Evolutionary conservation across 2,888 invertebrate species (phyloP).

Genomic region (Chloroclystis v-ata): DNA sequence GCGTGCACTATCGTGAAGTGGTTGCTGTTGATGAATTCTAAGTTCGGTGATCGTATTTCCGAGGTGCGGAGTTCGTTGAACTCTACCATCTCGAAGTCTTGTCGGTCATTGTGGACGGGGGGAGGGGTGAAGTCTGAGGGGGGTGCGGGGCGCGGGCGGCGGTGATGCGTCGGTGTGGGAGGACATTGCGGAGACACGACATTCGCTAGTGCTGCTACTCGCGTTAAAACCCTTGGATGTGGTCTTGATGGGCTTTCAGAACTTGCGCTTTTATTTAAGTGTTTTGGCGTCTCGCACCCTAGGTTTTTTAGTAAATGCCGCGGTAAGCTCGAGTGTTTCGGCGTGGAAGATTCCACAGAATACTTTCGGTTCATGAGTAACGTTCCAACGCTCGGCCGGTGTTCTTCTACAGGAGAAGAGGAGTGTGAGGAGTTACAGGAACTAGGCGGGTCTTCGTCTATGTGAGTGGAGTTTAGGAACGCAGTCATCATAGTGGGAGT

Average conservation of each 20-base stretch:
- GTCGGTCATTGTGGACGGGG: slow-evolving; percentile 65
- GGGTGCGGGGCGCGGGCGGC: slow-evolving; percentile 80
- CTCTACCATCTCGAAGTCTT: slow-evolving; percentile 70
- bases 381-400: slow-evolving; percentile 61
- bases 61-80: slow-evolving; percentile 70
- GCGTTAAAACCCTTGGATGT: slow-evolving; percentile 80
- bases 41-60: slow-evolving; percentile 74
- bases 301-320: slow-evolving; percentile 65
- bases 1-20: slow-evolving; percentile 76
- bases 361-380: slow-evolving; percentile 67
- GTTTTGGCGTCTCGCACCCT: slow-evolving; percentile 66
- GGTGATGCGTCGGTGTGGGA: slow-evolving; percentile 91
- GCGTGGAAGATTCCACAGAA: slow-evolving; percentile 63
- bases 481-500: slow-evolving; percentile 73
- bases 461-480: slow-evolving; percentile 66
- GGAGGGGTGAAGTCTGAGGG: slow-evolving; percentile 76
- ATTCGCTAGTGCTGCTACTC: slow-evolving; percentile 75
- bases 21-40: slow-evolving; percentile 77
- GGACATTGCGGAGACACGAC: slow-evolving; percentile 83
- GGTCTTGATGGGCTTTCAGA: slow-evolving; percentile 73
- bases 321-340: slow-evolving; percentile 69
- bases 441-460: slow-evolving; percentile 60
- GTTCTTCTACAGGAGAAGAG: slow-evolving; percentile 62
- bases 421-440: slow-evolving; percentile 69
- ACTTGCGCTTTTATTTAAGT: slow-evolving; percentile 52